Evolutionary conservation across 2,113 vertebrate species (phyloP).

Genomic region (Rhabdomys dilectus): DNA sequence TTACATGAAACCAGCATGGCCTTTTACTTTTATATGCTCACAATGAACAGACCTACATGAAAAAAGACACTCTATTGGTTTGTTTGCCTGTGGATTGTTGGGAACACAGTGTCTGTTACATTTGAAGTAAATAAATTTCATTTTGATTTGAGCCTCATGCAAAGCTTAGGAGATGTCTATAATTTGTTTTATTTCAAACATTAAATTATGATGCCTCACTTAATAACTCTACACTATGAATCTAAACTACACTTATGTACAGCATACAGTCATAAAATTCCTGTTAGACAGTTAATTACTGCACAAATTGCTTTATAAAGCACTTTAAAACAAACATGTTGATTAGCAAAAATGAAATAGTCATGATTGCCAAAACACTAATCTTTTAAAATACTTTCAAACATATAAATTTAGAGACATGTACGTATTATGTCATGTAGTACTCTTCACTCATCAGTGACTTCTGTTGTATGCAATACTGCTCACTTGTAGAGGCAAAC

Average conservation of each 20-base stretch:
- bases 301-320: constrained; percentile 71
- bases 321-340: constrained; percentile 77
- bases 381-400: constrained; percentile 64
- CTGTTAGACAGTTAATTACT: constrained; percentile 80
- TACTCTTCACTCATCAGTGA: background rate
- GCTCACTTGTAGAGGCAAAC: constrained; percentile 29
- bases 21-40: constrained; percentile 49
- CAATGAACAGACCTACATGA: constrained; percentile 32
- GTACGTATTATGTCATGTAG: constrained; percentile 50
- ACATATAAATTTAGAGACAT: constrained; percentile 60
- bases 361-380: constrained; percentile 54
- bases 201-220: constrained; percentile 79
- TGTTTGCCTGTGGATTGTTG: constrained; percentile 15
- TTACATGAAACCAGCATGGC: constrained; percentile 49
- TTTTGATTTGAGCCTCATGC: constrained; percentile 61
- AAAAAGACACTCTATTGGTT: constrained; percentile 42
- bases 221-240: constrained; percentile 80
- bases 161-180: constrained; percentile 41
- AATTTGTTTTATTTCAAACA: constrained; percentile 79
- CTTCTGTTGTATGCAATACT: background rate
- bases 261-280: constrained; percentile 75
- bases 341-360: constrained; percentile 74
- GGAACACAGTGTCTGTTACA: constrained; percentile 42
- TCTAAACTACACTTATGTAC: constrained; percentile 64
- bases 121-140: constrained; percentile 56